A percentile compares a stretch with the other conserved stretches of the same genome.
Conservation (phyloP, 2,888 invertebrate species). For the Clunio marinus region DNA sequence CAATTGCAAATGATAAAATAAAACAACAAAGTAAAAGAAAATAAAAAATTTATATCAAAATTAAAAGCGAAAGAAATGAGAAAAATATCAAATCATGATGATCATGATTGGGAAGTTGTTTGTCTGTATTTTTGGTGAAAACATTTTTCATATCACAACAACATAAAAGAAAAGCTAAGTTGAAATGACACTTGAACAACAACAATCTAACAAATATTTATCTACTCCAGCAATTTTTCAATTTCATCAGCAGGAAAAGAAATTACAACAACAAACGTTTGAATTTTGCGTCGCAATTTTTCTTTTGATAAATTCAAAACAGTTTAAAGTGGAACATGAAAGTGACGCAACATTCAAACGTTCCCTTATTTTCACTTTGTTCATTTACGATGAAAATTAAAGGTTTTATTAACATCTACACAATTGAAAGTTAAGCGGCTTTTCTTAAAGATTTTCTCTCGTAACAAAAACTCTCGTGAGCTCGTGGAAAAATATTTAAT, state of each 20-base stretch:
- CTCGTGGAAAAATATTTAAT: too few relatives aligned
- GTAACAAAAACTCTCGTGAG: too few relatives aligned
- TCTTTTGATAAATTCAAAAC: too few relatives aligned
- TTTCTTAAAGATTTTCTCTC: too few relatives aligned
- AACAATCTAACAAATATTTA: background rate
- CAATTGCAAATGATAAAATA: slow-evolving; percentile 35
- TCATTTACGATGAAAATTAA: too few relatives aligned
- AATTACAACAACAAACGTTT: background rate
- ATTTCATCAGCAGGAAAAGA: background rate
- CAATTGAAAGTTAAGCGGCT: too few relatives aligned
- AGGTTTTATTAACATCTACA: too few relatives aligned
- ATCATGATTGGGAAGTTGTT: slow-evolving; percentile 17
- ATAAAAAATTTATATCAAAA: slow-evolving; percentile 20
- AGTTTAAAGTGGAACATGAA: too few relatives aligned
- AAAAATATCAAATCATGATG: slow-evolving; percentile 38
- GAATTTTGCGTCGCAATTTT: too few relatives aligned
- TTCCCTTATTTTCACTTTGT: too few relatives aligned
- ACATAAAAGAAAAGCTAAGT: background rate
- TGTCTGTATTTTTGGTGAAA: slow-evolving; percentile 8
- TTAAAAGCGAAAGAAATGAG: slow-evolving; percentile 29
- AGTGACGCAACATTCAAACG: too few relatives aligned
- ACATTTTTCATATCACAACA: background rate
- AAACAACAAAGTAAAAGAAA: slow-evolving; percentile 8
- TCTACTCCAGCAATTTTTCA: background rate
- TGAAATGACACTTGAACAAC: background rate